Conservation (phyloP, 2,888 invertebrate species). For the Tiliacea aurago region DNA sequence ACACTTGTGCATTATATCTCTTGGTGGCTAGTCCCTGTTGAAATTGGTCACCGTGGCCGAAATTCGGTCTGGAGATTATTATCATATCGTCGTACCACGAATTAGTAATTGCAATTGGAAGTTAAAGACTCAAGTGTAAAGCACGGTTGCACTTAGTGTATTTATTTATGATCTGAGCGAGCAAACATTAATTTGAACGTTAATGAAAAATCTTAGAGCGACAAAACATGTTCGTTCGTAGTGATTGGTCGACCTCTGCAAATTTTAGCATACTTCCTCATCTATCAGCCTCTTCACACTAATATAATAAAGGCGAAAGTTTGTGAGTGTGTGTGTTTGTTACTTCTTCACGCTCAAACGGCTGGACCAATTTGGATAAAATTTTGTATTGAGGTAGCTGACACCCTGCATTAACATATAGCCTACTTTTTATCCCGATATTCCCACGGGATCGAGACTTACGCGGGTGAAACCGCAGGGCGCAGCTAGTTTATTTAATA, state of each 20-base stretch:
- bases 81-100: not conserved
- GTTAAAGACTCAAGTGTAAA: not conserved
- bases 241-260: not conserved
- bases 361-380: too few species aligned
- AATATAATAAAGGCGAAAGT: too few species aligned
- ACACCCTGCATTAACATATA: too few species aligned
- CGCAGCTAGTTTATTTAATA: too few species aligned
- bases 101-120: not conserved
- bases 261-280: too few species aligned
- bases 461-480: too few species aligned
- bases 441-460: too few species aligned
- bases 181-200: not conserved
- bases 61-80: not conserved
- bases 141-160: not conserved
- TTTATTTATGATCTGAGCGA: not conserved
- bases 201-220: not conserved
- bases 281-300: too few species aligned
- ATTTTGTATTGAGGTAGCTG: too few species aligned
- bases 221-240: not conserved
- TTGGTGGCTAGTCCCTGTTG: not conserved
- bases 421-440: too few species aligned
- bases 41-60: not conserved
- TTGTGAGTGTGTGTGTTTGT: too few species aligned
- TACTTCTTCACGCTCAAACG: too few species aligned
- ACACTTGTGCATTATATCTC: not conserved